Percentiles rank a stretch among this genome's conserved stretches.
Conservation (phyloP, 2,888 invertebrate genomes). For the Leptothorax acervorum region DNA sequence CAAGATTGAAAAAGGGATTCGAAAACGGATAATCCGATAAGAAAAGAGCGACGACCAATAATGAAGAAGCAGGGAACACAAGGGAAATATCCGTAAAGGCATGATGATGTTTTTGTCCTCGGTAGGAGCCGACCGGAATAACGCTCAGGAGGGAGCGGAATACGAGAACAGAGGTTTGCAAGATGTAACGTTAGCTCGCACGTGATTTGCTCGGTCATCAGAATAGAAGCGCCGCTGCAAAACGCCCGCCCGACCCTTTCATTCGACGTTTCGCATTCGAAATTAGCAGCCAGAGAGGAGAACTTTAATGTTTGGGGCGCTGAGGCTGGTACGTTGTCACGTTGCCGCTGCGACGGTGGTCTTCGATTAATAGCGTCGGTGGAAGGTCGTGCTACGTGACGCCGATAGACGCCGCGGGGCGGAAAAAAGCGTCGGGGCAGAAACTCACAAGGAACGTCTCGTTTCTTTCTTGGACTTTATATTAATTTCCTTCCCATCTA, state of each 20-base stretch:
- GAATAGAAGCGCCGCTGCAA: slow-evolving; percentile 10
- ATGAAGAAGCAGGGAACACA: neutral
- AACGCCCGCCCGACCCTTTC: slow-evolving; percentile 12
- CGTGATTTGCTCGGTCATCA: slow-evolving; percentile 16
- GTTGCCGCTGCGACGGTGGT: neutral
- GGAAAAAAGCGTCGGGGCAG: neutral
- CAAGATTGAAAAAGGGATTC: neutral
- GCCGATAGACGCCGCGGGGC: neutral
- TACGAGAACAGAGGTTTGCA: slow-evolving; percentile 19
- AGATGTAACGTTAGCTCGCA: slow-evolving; percentile 33
- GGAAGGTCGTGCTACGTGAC: slow-evolving; percentile 15
- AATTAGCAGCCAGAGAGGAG: slow-evolving; percentile 29
- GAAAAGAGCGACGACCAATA: neutral
- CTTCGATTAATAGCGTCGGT: slow-evolving; percentile 30
- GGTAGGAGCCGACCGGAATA: neutral
- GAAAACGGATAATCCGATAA: neutral
- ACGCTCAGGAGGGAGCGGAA: neutral
- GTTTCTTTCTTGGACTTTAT: neutral
- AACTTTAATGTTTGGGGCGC: slow-evolving; percentile 39
- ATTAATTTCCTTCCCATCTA: slow-evolving; percentile 2
- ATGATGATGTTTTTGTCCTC: neutral
- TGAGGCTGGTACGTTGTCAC: neutral
- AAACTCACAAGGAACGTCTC: neutral
- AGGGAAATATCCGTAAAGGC: neutral
- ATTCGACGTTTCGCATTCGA: slow-evolving; percentile 35